Evolutionary conservation across 2,797 vertebrate species (phyloP), one percentile per base, ranked within the genome.

Genomic region (Brachymystax lenok): DNA sequence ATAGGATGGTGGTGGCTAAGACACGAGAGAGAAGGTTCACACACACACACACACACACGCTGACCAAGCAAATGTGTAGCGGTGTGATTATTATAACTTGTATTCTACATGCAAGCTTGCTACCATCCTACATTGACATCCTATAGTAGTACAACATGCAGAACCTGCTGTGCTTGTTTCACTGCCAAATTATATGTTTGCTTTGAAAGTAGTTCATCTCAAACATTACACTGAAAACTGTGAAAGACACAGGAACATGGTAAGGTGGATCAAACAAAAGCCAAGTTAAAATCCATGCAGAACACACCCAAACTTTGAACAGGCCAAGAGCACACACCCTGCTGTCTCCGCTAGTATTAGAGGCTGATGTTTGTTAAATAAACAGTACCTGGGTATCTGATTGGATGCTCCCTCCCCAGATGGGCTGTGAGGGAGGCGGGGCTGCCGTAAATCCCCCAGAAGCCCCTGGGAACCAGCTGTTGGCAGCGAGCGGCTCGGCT

Each of bases 1-100:
- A 82, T 97, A 99, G 17, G 97, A 96, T 19, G 97, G 97, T 17
- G 98, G 97, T 82, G 92, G 95, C 96, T 96, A 85, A 84, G 93
- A 91, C 87, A 90, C 86, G 83, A 89, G 82, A 91, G 81, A 87
- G 63, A 10, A 24, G 51, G 40, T 80, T 87, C 76, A 81, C 77
- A 40, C 24, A 68, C 75, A 64, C 75, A 77, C 4, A 46, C 66
- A 50, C 4, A 61, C 17, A 12, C 33, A 27, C 13, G 8, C 10
- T 67, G 64, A 33, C 21, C 24, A 63, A 24, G 59, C 14, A 27
- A 10, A 63, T 10, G 21, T 63, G 59, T 63, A 61, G 16, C 21
- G n/a, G 59, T 61, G 59, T 24, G 59, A 13, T 61, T 8, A 10
- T 63, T 63, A 24, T 13, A n/a, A 24, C 24, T 63, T 24, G 21